These are phyloP conservation scores for Carassius gibelio DNA, from an alignment of 2,113 vertebrate genomes.

Conservation along the genomic window DNA sequence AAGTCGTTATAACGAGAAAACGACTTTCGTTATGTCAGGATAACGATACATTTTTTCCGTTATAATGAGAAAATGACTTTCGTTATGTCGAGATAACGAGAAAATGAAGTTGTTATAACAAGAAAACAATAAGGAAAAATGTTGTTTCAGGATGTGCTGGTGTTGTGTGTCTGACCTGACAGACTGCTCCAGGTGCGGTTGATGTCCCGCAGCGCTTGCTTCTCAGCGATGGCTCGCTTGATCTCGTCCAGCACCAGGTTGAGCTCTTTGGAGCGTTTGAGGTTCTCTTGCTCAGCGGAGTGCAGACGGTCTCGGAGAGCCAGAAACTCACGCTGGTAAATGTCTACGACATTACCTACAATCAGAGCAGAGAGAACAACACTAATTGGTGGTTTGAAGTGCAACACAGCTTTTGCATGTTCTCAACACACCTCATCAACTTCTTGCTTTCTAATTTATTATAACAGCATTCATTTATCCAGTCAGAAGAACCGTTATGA, in stretches of 20 bases:
- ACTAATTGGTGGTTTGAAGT: not conserved
- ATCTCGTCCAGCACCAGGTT: conserved; percentile 98
- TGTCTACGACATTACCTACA: conserved; percentile 89
- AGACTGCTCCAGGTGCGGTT: conserved; percentile 87
- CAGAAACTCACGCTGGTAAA: conserved; percentile 95
- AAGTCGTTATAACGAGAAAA: no score
- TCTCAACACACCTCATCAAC: not conserved
- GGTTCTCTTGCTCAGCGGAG: conserved; percentile 92
- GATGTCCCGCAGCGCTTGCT: conserved; percentile 82
- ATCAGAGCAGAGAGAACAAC: not conserved
- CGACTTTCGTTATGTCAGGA: no score
- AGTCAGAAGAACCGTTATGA: conserved; percentile 29
- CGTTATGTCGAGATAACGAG: no score
- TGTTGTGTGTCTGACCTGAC: conserved; percentile 71
- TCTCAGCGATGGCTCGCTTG: conserved; percentile 90
- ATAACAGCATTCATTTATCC: conserved; percentile 35
- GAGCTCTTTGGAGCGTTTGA: conserved; percentile 94
- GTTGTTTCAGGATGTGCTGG: not conserved
- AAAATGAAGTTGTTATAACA: no score
- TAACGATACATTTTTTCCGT: no score
- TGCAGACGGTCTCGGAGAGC: conserved; percentile 91
- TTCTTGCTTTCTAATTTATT: conserved; percentile 17
- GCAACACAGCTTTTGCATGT: not conserved
- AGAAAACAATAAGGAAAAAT: no score
- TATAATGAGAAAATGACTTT: no score